Conservation (phyloP, 2,797 vertebrate genomes). For the Mycteria americana region DNA sequence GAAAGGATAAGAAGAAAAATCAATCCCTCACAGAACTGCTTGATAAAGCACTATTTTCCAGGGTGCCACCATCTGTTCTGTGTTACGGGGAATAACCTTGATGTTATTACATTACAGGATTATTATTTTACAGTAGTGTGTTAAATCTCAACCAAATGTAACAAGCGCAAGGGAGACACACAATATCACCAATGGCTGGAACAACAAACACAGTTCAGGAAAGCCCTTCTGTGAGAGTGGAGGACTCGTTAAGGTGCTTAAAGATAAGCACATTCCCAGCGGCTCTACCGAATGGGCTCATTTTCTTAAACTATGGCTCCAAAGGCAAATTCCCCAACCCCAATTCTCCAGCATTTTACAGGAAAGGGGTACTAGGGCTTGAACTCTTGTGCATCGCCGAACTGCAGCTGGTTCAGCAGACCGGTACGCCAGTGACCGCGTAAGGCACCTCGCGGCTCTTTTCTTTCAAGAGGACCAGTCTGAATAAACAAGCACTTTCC, state of each 20-base stretch:
- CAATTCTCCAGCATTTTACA: not conserved
- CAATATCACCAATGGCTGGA: not conserved
- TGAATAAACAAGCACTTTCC: not conserved
- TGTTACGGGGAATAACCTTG: not conserved
- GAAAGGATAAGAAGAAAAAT: not conserved
- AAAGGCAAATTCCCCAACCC: not conserved
- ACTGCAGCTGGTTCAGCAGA: not conserved
- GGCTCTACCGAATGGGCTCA: not conserved
- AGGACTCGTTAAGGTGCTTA: not conserved
- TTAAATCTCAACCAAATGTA: constrained; percentile 31
- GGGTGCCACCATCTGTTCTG: constrained; percentile 19
- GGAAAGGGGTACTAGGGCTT: not conserved
- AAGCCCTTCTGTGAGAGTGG: not conserved
- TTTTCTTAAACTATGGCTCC: not conserved
- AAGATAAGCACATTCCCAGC: not conserved
- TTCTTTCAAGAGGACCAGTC: not conserved
- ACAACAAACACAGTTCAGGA: not conserved
- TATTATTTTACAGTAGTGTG: constrained; percentile 9
- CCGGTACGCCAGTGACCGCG: not conserved
- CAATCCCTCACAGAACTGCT: not conserved
- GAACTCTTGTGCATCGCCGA: not conserved
- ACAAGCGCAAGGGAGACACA: rapidly evolving
- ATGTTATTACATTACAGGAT: constrained; percentile 23
- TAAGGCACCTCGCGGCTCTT: not conserved
- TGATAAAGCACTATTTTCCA: not conserved